Percentiles rank a stretch among this genome's conserved stretches.
Evolutionary conservation across 2,113 vertebrate genomes (phyloP).

Genomic region (Osmerus eperlanus): DNA sequence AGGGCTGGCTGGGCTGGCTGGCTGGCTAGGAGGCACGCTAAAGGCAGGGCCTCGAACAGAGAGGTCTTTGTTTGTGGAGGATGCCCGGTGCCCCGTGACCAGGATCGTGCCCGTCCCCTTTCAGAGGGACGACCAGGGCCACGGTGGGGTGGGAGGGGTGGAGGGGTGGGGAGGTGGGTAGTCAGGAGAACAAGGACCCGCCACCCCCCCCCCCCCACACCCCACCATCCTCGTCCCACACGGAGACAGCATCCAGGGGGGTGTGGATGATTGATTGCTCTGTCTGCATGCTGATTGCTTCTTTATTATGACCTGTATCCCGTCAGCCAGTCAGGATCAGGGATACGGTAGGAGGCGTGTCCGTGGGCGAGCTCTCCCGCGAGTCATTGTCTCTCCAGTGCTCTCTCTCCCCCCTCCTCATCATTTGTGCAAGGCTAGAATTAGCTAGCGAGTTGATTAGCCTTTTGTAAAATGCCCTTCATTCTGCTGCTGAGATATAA

Average conservation of each 20-base stretch:
- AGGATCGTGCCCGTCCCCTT: slow-evolving; percentile 59
- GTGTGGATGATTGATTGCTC: slow-evolving; percentile 49
- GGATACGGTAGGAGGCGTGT: slow-evolving; percentile 36
- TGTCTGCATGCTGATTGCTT: slow-evolving; percentile 35
- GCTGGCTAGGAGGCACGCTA: slow-evolving; percentile 30
- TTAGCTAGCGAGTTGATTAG: background rate
- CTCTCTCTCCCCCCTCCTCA: slow-evolving; percentile 12
- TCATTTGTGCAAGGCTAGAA: slow-evolving; percentile 11
- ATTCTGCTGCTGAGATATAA: background rate
- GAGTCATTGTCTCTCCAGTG: slow-evolving; percentile 40
- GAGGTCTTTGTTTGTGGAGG: slow-evolving; percentile 67
- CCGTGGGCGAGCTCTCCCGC: slow-evolving; percentile 14
- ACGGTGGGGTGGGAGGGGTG: slow-evolving; percentile 13
- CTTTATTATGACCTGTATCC: slow-evolving; percentile 11
- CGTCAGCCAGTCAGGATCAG: slow-evolving; percentile 13
- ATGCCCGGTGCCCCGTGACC: slow-evolving; percentile 65
- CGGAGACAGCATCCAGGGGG: slow-evolving; percentile 39
- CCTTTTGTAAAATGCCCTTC: background rate
- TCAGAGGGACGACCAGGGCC: slow-evolving; percentile 35
- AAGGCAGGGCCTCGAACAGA: slow-evolving; percentile 55
- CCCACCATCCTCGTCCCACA: background rate
- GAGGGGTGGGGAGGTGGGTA: slow-evolving; percentile 19
- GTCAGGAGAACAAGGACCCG: slow-evolving; percentile 9
- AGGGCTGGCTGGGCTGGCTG: slow-evolving; percentile 17
- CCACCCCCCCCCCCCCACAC: background rate